Percentiles rank a stretch among this genome's conserved stretches.
Conservation (phyloP, 2,797 vertebrate species). For the Siniperca scherzeri region DNA sequence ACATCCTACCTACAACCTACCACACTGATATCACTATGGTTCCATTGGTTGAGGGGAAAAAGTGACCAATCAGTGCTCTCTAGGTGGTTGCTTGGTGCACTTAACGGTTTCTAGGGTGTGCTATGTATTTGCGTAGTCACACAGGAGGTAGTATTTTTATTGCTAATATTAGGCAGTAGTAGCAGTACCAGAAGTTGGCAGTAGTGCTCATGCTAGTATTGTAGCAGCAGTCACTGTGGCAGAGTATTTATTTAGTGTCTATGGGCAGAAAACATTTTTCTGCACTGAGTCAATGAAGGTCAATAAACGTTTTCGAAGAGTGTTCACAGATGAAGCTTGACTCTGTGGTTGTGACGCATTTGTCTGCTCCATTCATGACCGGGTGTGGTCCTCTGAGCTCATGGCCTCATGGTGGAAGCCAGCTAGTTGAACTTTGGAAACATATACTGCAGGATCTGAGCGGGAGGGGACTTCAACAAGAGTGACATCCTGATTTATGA, state of each 20-base stretch:
- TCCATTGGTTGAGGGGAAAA: not conserved
- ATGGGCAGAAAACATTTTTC: not conserved
- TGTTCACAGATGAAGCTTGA: conserved; percentile 27
- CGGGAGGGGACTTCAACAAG: conserved; percentile 17
- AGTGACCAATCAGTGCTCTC: not conserved
- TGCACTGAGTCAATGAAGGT: conserved; percentile 13
- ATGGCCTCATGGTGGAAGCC: conserved; percentile 36
- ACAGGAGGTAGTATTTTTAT: not conserved
- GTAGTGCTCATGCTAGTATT: not conserved
- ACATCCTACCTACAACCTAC: no score
- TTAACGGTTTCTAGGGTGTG: not conserved
- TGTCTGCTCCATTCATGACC: conserved; percentile 12
- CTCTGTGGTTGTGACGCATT: conserved; percentile 27
- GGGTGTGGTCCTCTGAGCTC: conserved; percentile 56
- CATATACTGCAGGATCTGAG: conserved; percentile 25
- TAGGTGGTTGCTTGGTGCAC: not conserved
- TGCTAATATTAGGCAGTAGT: not conserved
- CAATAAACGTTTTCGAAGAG: conserved; percentile 11
- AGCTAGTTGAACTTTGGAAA: conserved; percentile 42
- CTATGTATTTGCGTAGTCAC: not conserved
- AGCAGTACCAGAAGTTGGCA: not conserved
- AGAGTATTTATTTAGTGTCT: not conserved
- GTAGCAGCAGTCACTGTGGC: not conserved
- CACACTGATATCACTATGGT: no score
- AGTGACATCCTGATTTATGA: conserved; percentile 57